Evolutionary conservation across 2,888 invertebrate species (phyloP).

Genomic region (Sarcophaga variegata): DNA sequence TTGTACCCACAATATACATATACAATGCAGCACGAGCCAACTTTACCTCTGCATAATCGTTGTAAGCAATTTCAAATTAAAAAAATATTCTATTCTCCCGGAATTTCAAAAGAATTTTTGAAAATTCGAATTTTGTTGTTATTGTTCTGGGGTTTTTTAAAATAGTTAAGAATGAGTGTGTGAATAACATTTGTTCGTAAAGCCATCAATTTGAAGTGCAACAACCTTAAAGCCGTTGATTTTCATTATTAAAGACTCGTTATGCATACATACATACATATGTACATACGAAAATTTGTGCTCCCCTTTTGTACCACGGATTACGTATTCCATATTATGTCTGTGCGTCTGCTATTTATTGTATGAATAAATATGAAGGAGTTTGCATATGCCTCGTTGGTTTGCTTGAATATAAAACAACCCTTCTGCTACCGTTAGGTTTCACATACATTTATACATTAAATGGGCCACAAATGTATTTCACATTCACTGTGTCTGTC

Average conservation of each 20-base stretch:
- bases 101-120: no score
- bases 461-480: background rate
- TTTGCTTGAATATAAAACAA: constrained; percentile 38
- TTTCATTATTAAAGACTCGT: constrained; percentile 27
- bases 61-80: background rate
- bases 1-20: constrained; percentile 17
- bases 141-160: background rate
- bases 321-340: background rate
- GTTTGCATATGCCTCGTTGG: constrained; percentile 55
- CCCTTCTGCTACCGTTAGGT: constrained; percentile 49
- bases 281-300: background rate
- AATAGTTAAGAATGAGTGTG: constrained; percentile 15
- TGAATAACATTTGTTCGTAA: constrained; percentile 56
- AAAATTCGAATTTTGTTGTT: no score
- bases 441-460: constrained; percentile 4
- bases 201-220: constrained; percentile 66
- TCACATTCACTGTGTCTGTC: background rate
- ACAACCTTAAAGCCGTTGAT: constrained; percentile 67
- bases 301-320: background rate
- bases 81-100: background rate
- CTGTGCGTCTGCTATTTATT: background rate
- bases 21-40: constrained; percentile 57
- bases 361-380: constrained; percentile 12
- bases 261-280: background rate
- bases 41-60: background rate